Evolutionary conservation across 2,797 vertebrate species (phyloP).

Genomic region (Rhinoraja longicauda): DNA sequence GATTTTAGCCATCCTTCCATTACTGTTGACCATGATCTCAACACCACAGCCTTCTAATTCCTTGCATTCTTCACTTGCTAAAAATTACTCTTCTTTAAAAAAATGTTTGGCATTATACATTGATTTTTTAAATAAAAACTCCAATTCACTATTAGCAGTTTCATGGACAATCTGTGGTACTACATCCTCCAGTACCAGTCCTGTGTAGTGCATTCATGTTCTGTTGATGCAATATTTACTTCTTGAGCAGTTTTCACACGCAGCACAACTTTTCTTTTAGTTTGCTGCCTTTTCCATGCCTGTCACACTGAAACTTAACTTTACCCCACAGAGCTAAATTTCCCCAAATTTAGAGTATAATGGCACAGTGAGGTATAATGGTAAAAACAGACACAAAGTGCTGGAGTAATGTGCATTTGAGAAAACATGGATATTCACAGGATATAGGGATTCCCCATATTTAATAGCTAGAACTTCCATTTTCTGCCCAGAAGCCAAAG

Average conservation of each 20-base stretch:
- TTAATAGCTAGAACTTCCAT: neutral
- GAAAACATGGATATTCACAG: neutral
- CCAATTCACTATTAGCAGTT: neutral
- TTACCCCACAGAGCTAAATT: neutral
- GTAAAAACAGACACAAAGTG: too few species aligned
- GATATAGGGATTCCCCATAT: neutral
- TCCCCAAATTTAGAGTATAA: neutral
- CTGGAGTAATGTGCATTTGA: neutral
- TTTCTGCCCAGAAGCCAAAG: neutral
- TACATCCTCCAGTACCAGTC: neutral
- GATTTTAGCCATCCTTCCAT: neutral
- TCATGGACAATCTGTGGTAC: too few species aligned
- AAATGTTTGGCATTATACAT: neutral
- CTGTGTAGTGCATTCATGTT: neutral
- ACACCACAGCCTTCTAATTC: neutral
- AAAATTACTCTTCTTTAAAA: neutral
- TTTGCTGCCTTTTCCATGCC: neutral
- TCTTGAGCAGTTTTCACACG: neutral
- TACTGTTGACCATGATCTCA: neutral
- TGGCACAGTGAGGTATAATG: neutral
- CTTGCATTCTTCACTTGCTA: neutral
- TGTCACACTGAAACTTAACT: neutral
- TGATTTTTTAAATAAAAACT: neutral
- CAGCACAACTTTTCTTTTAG: neutral
- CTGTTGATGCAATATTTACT: neutral